Evolutionary conservation across 2,888 invertebrate genomes (phyloP).

Genomic region (Mesoligia furuncula): DNA sequence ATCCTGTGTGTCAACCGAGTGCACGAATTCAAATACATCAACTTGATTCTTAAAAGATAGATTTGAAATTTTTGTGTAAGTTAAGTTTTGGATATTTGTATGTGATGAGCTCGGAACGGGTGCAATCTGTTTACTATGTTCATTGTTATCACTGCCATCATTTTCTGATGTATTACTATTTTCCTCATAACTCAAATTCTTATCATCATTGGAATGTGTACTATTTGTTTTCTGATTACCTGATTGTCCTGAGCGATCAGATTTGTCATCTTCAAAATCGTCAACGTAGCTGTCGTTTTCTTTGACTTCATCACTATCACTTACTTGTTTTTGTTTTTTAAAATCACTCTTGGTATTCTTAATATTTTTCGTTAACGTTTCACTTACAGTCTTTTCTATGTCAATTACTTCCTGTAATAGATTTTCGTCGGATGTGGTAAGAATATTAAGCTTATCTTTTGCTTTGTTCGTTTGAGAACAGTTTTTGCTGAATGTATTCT

Average conservation of each 20-base stretch:
- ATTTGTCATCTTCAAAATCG: constrained; percentile 87
- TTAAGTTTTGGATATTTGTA: constrained; percentile 68
- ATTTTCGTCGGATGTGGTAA: constrained; percentile 87
- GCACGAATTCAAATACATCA: constrained; percentile 86
- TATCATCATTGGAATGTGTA: constrained; percentile 48
- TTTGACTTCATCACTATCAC: constrained; percentile 62
- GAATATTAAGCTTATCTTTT: constrained; percentile 72
- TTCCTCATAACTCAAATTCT: constrained; percentile 48
- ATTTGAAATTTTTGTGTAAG: constrained; percentile 77
- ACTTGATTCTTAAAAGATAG: constrained; percentile 84
- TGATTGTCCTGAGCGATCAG: constrained; percentile 70
- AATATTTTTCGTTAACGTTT: constrained; percentile 76
- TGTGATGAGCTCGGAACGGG: constrained; percentile 55
- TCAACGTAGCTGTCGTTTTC: constrained; percentile 83
- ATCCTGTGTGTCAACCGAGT: constrained; percentile 84
- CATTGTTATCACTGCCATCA: constrained; percentile 27
- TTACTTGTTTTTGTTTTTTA: constrained; percentile 60
- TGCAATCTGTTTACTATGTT: constrained; percentile 34
- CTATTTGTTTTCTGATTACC: constrained; percentile 45
- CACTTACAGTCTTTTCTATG: constrained; percentile 81
- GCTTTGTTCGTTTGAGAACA: constrained; percentile 70
- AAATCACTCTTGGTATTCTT: constrained; percentile 60
- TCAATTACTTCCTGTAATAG: constrained; percentile 85
- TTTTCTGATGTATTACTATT: constrained; percentile 50
- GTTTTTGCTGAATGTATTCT: constrained; percentile 79